phyloP scores from a whole-genome alignment of 2,797 vertebrate species.

The Etheostoma nigrum region DNA sequence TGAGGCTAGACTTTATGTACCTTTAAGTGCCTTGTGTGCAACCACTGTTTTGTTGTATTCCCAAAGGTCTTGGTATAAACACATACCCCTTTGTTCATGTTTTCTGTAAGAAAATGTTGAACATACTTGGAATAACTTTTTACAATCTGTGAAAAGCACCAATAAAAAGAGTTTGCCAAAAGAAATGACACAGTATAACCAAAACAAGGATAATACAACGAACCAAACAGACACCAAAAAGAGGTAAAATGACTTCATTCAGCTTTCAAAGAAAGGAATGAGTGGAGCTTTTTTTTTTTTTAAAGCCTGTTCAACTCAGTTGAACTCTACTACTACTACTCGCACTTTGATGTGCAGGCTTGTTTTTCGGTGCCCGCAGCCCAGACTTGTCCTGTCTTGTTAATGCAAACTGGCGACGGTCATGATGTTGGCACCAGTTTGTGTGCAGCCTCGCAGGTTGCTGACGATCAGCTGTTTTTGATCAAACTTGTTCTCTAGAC shows the following conservation, averaged over 20 bases:
- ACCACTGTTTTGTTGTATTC: too few species aligned
- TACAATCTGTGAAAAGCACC: too few species aligned
- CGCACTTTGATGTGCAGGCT: not conserved
- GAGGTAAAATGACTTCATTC: not conserved
- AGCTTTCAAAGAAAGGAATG: too few species aligned
- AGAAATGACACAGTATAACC: not conserved
- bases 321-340: not conserved
- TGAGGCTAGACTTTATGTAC: too few species aligned
- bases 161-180: too few species aligned
- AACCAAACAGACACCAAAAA: fast-evolving
- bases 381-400: slow-evolving; percentile 19
- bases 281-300: not conserved
- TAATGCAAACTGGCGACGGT: slow-evolving; percentile 32
- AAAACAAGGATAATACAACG: not conserved
- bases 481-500: slow-evolving; percentile 27
- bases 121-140: too few species aligned
- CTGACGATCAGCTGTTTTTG: not conserved
- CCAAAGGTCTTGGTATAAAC: too few species aligned
- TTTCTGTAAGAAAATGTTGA: too few species aligned
- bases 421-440: not conserved
- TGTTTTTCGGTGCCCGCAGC: not conserved
- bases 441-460: not conserved
- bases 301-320: not conserved
- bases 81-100: too few species aligned
- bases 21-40: too few species aligned